These are phyloP conservation scores for Macrophya annulata DNA, from an alignment of 2,888 invertebrate species.

Conservation along the genomic window DNA sequence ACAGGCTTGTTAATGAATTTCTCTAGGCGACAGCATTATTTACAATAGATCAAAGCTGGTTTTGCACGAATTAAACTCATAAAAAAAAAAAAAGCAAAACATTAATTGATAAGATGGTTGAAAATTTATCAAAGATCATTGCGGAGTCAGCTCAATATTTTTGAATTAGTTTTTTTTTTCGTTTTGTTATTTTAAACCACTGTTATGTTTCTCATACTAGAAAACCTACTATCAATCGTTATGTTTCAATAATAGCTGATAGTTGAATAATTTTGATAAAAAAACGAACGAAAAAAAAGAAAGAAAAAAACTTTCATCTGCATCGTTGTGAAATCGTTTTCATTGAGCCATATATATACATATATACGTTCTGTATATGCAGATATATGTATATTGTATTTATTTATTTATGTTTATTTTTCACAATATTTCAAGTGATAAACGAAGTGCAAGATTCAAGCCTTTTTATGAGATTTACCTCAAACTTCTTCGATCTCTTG, in stretches of 20 bases:
- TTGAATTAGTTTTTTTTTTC: not conserved
- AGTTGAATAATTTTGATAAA: constrained; percentile 22
- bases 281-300: not conserved
- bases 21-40: constrained; percentile 27
- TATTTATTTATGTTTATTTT: not conserved
- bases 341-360: constrained; percentile 17
- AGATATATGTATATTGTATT: too few relatives aligned
- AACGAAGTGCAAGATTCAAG: constrained; percentile 35
- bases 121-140: constrained; percentile 23
- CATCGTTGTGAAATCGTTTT: constrained; percentile 36
- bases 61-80: constrained; percentile 14
- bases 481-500: constrained; percentile 20
- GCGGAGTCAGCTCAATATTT: constrained; percentile 3
- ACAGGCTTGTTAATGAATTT: constrained; percentile 1
- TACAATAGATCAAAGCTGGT: constrained; percentile 16
- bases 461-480: constrained; percentile 30
- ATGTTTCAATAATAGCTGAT: constrained; percentile 40
- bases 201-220: not conserved
- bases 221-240: not conserved
- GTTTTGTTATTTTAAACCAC: not conserved
- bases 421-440: constrained; percentile 20
- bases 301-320: constrained; percentile 32
- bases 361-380: not conserved
- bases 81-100: too few relatives aligned
- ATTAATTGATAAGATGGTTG: not conserved